phyloP scores from a whole-genome alignment of 64 coral and sea anemone species.

The Dendronephthya gigantea region DNA sequence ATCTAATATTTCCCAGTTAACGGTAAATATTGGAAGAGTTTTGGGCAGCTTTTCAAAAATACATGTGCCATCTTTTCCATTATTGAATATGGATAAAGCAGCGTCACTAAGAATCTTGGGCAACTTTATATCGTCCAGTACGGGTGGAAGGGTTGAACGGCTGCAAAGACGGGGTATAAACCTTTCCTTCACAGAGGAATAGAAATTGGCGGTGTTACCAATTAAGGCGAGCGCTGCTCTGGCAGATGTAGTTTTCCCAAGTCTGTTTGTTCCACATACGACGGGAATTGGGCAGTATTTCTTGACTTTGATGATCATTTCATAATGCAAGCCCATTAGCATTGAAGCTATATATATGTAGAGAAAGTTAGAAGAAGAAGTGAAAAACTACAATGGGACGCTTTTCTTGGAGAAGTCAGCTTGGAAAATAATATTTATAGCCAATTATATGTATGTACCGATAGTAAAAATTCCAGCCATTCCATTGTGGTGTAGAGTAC shows the following conservation, averaged over 20 bases:
- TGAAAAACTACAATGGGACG: too few relatives aligned
- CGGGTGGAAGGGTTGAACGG: slow-evolving; percentile 27
- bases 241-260: slow-evolving; percentile 31
- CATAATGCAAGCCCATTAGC: slow-evolving; percentile 30
- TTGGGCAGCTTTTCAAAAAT: not conserved
- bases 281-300: slow-evolving; percentile 28
- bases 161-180: slow-evolving; percentile 31
- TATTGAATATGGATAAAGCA: slow-evolving; percentile 4
- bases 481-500: not conserved
- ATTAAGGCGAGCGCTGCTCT: slow-evolving; percentile 11
- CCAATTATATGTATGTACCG: not conserved
- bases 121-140: slow-evolving; percentile 26
- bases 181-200: slow-evolving; percentile 29
- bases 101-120: not conserved
- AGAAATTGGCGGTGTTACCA: not conserved
- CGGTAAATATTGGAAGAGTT: slow-evolving; percentile 18
- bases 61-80: slow-evolving; percentile 25
- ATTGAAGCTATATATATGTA: slow-evolving; percentile 14
- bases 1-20: slow-evolving; percentile 26
- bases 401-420: too few relatives aligned
- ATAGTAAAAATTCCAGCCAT: slow-evolving; percentile 23
- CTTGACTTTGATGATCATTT: not conserved
- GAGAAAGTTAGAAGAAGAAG: not conserved
- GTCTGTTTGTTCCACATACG: slow-evolving; percentile 23
- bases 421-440: not conserved